Conservation (phyloP, 2,113 vertebrate genomes). For the Colaptes auratus region DNA sequence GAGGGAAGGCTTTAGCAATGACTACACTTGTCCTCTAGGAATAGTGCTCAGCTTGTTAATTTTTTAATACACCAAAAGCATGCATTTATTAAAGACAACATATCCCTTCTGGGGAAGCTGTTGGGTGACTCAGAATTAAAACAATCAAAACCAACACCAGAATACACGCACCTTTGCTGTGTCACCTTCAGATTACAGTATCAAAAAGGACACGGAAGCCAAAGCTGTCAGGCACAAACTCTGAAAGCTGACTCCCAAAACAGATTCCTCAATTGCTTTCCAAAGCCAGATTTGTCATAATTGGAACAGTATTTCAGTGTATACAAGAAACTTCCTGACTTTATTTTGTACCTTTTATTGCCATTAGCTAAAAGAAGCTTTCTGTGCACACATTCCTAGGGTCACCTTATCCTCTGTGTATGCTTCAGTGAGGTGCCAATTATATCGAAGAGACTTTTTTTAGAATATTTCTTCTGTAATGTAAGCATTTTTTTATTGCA, state of each 20-base stretch:
- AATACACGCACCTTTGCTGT: neutral
- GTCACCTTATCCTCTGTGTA: neutral
- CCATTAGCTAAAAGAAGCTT: neutral
- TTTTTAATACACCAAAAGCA: neutral
- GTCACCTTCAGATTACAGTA: constrained; percentile 18
- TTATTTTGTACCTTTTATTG: neutral
- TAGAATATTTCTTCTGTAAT: neutral
- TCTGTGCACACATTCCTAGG: neutral
- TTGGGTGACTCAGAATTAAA: constrained; percentile 1
- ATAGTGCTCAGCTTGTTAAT: neutral
- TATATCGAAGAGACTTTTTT: neutral
- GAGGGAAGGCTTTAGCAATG: neutral
- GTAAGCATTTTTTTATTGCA: constrained; percentile 13
- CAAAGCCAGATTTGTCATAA: constrained; percentile 1
- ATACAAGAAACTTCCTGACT: neutral
- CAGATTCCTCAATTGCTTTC: neutral
- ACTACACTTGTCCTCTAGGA: neutral
- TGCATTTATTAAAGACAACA: neutral
- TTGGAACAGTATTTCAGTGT: neutral
- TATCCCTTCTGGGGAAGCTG: neutral
- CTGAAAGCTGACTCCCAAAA: neutral
- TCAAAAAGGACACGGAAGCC: neutral
- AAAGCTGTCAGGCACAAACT: neutral
- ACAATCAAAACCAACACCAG: neutral
- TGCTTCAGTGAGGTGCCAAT: neutral